A percentile compares a stretch with the other conserved stretches of the same genome.
Conservation (phyloP, 92 coral and sea anemone genomes). For the Umimayanthus kanabou region DNA sequence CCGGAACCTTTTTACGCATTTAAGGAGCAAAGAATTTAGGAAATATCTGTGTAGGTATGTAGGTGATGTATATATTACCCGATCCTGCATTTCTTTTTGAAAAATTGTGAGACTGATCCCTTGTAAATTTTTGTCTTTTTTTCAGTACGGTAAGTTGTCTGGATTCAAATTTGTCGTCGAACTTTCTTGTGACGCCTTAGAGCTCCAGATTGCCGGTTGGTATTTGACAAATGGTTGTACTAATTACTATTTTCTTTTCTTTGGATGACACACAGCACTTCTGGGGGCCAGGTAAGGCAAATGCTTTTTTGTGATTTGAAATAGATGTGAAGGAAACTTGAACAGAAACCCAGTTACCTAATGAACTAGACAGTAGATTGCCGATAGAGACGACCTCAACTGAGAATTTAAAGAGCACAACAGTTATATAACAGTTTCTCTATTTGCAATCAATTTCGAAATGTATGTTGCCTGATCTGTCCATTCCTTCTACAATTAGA, state of each 20-base stretch:
- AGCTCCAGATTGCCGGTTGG: slow-evolving; percentile 3
- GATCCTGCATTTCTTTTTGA: neutral
- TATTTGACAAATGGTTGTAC: slow-evolving; percentile 4
- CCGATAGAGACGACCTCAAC: neutral
- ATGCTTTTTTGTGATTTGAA: neutral
- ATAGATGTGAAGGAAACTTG: neutral
- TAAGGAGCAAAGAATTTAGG: slow-evolving; percentile 96
- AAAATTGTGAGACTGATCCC: neutral
- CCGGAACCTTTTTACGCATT: slow-evolving; percentile 54
- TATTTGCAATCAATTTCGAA: neutral
- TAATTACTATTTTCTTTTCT: slow-evolving; percentile 37
- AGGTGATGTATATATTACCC: neutral
- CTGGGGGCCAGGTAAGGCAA: slow-evolving; percentile 96
- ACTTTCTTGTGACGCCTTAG: neutral
- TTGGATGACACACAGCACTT: slow-evolving; percentile 78
- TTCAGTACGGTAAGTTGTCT: slow-evolving; percentile 97
- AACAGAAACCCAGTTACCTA: neutral
- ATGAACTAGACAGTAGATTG: neutral
- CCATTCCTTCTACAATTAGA: neutral
- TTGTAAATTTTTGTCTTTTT: slow-evolving; percentile 42
- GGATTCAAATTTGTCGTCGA: neutral
- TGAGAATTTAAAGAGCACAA: neutral
- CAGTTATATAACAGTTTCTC: neutral
- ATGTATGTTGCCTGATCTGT: neutral
- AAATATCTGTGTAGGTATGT: slow-evolving; percentile 91